phyloP scores from a whole-genome alignment of 2,888 invertebrate genomes.

The Tipula helvola region DNA sequence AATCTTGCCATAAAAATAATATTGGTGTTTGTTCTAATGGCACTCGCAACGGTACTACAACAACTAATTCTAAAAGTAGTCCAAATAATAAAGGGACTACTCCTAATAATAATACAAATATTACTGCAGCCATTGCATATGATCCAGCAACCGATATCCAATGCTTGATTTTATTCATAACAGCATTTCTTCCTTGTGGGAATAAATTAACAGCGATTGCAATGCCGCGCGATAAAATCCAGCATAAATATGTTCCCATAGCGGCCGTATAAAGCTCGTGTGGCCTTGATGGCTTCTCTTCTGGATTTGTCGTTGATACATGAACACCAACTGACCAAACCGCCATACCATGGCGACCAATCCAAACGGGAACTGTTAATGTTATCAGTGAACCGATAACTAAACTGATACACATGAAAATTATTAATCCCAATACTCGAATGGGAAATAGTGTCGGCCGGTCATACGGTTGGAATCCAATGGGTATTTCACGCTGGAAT shows the following conservation, averaged over 20 bases:
- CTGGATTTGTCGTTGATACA: conserved; percentile 25
- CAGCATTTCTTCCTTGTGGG: conserved; percentile 73
- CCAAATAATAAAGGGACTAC: conserved; percentile 88
- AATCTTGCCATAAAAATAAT: conserved; percentile 85
- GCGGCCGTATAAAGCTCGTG: conserved; percentile 96
- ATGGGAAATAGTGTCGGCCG: conserved; percentile 70
- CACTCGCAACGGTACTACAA: conserved; percentile 86
- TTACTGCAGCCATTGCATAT: conserved; percentile 60
- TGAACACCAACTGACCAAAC: conserved; percentile 58
- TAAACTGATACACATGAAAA: conserved; percentile 71
- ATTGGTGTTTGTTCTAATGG: conserved; percentile 85
- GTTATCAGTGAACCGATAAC: conserved; percentile 74
- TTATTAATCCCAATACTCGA: conserved; percentile 52
- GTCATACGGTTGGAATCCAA: conserved; percentile 83
- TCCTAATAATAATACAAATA: conserved; percentile 59
- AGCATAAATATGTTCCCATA: conserved; percentile 85
- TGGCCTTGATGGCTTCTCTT: conserved; percentile 45
- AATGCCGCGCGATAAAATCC: conserved; percentile 76
- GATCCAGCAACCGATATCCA: conserved; percentile 66
- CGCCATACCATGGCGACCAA: conserved; percentile 80
- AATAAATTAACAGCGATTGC: conserved; percentile 76
- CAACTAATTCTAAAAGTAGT: conserved; percentile 76
- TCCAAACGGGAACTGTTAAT: conserved; percentile 74
- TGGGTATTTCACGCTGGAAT: conserved; percentile 70
- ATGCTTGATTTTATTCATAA: conserved; percentile 54